Evolutionary conservation across 2,888 invertebrate species (phyloP).

Genomic region (Muschampia plurimacula): DNA sequence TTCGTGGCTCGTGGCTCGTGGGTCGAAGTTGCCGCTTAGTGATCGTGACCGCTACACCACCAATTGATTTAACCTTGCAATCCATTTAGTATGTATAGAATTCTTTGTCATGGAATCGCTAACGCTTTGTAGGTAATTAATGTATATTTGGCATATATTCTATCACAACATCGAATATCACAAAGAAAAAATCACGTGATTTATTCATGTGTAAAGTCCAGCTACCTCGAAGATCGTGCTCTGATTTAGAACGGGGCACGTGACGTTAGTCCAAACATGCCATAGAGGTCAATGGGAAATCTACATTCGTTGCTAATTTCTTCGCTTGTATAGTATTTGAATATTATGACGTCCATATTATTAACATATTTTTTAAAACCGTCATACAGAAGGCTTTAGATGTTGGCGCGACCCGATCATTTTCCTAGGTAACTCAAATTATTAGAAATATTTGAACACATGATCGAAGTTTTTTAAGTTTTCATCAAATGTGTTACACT

Average conservation of each 20-base stretch:
- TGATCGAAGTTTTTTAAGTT: not conserved
- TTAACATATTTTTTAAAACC: not conserved
- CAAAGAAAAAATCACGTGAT: constrained; percentile 9
- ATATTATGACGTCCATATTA: not conserved
- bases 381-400: not conserved
- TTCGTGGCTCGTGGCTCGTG: constrained; percentile 14
- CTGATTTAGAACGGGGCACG: constrained; percentile 16
- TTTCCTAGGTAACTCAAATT: too few relatives aligned
- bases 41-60: constrained; percentile 29
- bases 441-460: not conserved
- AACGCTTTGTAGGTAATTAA: not conserved
- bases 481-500: not conserved
- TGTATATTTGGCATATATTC: not conserved
- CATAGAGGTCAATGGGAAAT: constrained; percentile 3
- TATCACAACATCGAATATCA: not conserved
- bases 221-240: constrained; percentile 9
- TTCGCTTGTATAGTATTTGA: not conserved
- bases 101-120: not conserved
- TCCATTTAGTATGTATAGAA: constrained; percentile 42
- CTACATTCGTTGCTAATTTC: not conserved
- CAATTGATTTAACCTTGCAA: constrained; percentile 32
- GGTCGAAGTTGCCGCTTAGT: constrained; percentile 26
- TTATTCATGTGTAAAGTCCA: constrained; percentile 11
- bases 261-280: constrained; percentile 23
- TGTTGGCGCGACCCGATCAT: too few relatives aligned